These are phyloP conservation scores for Lumbricus terrestris DNA, from an alignment of 2,888 invertebrate species.

Conservation along the genomic window DNA sequence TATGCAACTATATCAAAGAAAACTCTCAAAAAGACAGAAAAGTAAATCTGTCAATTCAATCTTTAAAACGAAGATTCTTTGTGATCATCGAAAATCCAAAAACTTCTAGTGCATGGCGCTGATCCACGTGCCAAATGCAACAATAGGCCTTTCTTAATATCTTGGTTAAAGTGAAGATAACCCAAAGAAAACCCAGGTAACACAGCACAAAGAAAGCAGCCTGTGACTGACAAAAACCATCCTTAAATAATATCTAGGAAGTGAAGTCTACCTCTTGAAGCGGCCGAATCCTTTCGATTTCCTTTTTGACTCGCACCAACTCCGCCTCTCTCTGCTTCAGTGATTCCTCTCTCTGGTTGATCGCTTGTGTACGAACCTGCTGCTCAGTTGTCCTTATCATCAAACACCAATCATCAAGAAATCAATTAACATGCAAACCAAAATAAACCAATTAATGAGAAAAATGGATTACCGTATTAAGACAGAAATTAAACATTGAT, in stretches of 20 bases:
- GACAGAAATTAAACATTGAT: not conserved
- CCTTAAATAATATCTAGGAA: not conserved
- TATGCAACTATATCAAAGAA: not conserved
- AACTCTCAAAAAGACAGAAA: too few relatives aligned
- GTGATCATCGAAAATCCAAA: too few relatives aligned
- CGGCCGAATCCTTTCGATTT: not conserved
- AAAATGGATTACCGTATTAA: not conserved
- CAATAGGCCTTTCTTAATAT: too few relatives aligned
- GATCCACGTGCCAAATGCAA: too few relatives aligned
- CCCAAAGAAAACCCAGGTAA: not conserved
- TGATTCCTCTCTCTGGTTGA: slow-evolving; percentile 9
- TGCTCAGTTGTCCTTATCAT: not conserved
- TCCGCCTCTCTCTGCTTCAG: slow-evolving; percentile 14
- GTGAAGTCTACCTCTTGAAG: not conserved
- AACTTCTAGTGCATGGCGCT: too few relatives aligned
- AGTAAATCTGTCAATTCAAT: too few relatives aligned
- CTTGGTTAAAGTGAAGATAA: too few relatives aligned
- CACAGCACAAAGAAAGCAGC: not conserved
- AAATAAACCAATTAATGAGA: too few relatives aligned
- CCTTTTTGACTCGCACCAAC: slow-evolving; percentile 6
- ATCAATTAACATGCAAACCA: not conserved
- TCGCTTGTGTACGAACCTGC: not conserved
- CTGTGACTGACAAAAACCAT: not conserved
- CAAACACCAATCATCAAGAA: not conserved
- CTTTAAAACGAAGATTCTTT: too few relatives aligned